Base-by-base conservation (phyloP, 2,888 invertebrate species). In the Hedychridium roseum region DNA sequence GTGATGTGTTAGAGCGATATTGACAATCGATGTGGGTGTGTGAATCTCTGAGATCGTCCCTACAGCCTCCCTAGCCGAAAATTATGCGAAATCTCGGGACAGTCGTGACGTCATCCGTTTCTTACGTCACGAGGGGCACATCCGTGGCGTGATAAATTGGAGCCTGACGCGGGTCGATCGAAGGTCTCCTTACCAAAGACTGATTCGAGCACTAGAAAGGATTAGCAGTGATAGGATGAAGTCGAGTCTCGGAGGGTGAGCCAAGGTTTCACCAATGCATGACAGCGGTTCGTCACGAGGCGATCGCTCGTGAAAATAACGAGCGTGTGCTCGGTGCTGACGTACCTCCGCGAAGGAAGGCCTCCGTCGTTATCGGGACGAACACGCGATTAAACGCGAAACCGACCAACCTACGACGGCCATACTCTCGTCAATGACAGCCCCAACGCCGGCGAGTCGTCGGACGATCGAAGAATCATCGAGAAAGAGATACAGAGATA, bases 361-460 rank as follows among this genome's bases (percentile, higher is more conserved):
- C n/a, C n/a, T n/a, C n/a, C n/a, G n/a, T n/a, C n/a, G n/a, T n/a
- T n/a, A n/a, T n/a, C 41, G 30, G 21, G 35, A 48, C 49, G 52
- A 46, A 56, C 35, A n/a, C 44, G 44, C 54, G 42, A 40, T 31
- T 30, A 14, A 18, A 39, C 21, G 32, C 34, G 17, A 34, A n/a
- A n/a, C 30, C 31, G 38, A 49, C 37, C 45, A 50, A 36, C 28
- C 42, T 44, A 49, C 34, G 40, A 49, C 49, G 38, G 40, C 44
- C 31, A 32, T 43, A 42, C 37, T 42, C 46, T 60, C 57, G 48
- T 57, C 43, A 53, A 57, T 44, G 50, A 12, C 46, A 60, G 44
- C 36, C 51, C 41, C 43, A 45, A 54, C 52, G 52, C 51, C 54
- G 54, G 51, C 9, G 40, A 57, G 46, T 47, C 41, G 47, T 55